Evolutionary conservation across 2,113 vertebrate species (phyloP).

Genomic region (Rhinogobius similis): DNA sequence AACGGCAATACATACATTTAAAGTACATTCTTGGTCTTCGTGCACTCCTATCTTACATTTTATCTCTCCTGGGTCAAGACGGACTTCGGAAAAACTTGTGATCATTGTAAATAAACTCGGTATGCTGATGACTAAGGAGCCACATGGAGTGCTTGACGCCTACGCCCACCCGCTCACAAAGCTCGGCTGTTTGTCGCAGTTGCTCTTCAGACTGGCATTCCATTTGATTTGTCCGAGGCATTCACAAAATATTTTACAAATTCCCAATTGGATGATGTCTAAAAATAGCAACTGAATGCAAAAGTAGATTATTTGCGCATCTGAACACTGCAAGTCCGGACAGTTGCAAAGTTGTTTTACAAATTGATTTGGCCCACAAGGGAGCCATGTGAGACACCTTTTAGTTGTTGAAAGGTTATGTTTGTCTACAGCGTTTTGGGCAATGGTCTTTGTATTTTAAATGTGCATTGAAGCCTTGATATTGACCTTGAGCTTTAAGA

Average conservation of each 20-base stretch:
- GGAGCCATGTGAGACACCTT: not conserved
- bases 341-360: not conserved
- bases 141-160: conserved; percentile 13
- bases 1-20: not conserved
- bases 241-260: not conserved
- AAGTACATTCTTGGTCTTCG: not conserved
- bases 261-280: not conserved
- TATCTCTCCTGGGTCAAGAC: conserved; percentile 34
- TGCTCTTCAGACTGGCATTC: not conserved
- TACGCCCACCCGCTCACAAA: conserved; percentile 11
- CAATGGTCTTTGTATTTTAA: too few species aligned
- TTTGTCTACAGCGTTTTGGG: too few species aligned
- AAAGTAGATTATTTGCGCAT: not conserved
- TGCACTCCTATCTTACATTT: not conserved
- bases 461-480: too few species aligned
- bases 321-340: not conserved
- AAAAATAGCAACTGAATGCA: not conserved
- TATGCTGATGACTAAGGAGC: conserved; percentile 39
- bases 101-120: conserved; percentile 59
- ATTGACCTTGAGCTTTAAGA: too few species aligned
- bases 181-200: conserved; percentile 6
- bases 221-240: not conserved
- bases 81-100: conserved; percentile 44
- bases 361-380: not conserved
- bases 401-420: too few species aligned